Evolutionary conservation across 92 coral and sea anemone genomes (phyloP), one percentile per base, ranked within the genome.

Genomic region (Siderastrea siderea): DNA sequence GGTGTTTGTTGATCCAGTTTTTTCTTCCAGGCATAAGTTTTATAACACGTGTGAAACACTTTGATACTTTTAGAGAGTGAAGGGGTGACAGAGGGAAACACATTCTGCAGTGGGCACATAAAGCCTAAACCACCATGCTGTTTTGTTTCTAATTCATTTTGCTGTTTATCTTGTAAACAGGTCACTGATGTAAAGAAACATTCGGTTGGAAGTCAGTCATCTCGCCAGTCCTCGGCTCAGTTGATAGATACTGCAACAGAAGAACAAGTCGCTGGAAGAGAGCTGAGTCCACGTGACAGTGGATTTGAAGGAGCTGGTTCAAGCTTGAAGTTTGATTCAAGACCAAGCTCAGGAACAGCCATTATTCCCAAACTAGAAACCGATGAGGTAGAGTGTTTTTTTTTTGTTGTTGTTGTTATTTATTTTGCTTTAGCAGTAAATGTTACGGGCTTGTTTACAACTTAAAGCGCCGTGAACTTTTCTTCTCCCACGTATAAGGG

Each of bases 291-390:
- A 74, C 94, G 96, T 59, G 99, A 98, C 93, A 98, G 99, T 74
- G 98, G 99, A 47, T 93, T 98, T 75, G 99, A 93, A 43, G 95
- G 96, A 48, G 95, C 94, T 57, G 96, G 93, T 45, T 95, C 98
- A 73, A 95, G 98, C 75, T 86, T 89, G 13, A 90, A 85, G 79
- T 87, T 83, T 79, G 97, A 94, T 57, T 94, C 98, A 16, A 88
- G 98, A 69, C 98, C 98, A 8, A 82, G 71, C 47, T 91, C 98
- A 5, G 80, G 77, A 74, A 61, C 77, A 43, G 90, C 76, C 49
- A 74, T 67, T 68, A 82, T 94, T 73, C 92, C 88, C 38, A 91
- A 84, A 46, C 45, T 90, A n/a, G 93, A 90, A 49, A 87, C 62
- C 5, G 96, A 88, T 14, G 93, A 81, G 94, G 94, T 91, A 50